phyloP scores from a whole-genome alignment of 1,140 invertebrate genomes.

The Leptopilina boulardi region DNA sequence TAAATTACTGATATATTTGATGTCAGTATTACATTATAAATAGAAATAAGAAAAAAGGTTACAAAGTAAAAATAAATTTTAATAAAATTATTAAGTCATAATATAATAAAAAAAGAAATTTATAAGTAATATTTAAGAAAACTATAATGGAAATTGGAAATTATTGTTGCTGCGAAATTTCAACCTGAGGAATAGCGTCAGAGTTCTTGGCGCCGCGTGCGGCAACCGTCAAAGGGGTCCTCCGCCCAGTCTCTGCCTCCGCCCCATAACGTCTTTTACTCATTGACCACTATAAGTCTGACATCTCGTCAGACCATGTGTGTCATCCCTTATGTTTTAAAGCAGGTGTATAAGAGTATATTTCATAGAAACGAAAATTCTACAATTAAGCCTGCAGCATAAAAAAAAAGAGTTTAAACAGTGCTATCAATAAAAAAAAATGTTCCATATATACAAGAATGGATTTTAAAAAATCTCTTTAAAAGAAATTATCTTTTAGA shows the following conservation, averaged over 20 bases:
- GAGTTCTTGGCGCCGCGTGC: constrained; percentile 74
- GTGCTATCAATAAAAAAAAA: no score
- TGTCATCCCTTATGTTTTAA: constrained; percentile 19
- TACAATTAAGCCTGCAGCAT: neutral
- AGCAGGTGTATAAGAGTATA: constrained; percentile 6
- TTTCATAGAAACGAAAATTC: constrained; percentile 21
- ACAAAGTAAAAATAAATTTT: neutral
- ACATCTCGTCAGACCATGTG: constrained; percentile 56
- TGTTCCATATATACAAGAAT: constrained; percentile 18
- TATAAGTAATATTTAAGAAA: neutral
- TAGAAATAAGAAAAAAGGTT: neutral
- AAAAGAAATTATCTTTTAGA: no score
- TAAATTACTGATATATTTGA: no score
- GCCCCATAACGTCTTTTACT: constrained; percentile 68
- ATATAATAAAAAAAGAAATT: neutral
- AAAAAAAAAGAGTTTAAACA: neutral
- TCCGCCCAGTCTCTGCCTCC: constrained; percentile 76
- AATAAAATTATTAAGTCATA: neutral
- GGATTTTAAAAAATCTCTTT: no score
- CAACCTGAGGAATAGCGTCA: constrained; percentile 38
- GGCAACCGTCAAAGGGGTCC: constrained; percentile 76
- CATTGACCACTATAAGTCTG: constrained; percentile 44
- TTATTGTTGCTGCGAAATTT: neutral
- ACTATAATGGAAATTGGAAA: neutral
- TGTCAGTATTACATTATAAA: no score